Conservation (phyloP, 2,113 vertebrate genomes). For the Catharus fuscescens region DNA sequence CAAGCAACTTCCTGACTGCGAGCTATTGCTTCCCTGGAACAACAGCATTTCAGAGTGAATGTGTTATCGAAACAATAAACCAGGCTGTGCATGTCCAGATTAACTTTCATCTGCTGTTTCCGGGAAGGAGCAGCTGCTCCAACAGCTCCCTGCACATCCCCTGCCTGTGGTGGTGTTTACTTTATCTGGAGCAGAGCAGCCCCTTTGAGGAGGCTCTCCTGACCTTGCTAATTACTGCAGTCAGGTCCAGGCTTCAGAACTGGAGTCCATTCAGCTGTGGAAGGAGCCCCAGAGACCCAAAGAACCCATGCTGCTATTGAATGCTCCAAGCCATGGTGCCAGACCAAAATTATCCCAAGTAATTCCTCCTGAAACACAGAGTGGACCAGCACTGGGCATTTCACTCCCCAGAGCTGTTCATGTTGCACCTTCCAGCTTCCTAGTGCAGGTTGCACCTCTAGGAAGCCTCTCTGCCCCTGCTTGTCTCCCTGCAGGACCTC, state of each 20-base stretch:
- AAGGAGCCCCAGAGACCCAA: background rate
- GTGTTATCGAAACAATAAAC: background rate
- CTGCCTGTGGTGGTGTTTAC: rapidly evolving
- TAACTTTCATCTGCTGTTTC: background rate
- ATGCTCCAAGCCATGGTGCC: background rate
- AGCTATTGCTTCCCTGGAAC: conserved; percentile 13
- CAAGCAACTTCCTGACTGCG: background rate
- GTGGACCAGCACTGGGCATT: rapidly evolving
- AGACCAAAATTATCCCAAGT: background rate
- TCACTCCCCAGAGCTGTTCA: background rate
- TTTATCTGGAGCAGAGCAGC: background rate
- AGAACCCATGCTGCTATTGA: background rate
- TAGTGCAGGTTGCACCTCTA: rapidly evolving
- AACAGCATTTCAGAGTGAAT: background rate
- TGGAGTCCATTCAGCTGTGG: background rate
- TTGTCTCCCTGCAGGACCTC: background rate
- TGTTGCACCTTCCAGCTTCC: background rate
- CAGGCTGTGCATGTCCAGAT: background rate
- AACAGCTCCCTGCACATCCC: background rate
- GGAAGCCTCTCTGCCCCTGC: background rate
- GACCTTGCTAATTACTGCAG: background rate
- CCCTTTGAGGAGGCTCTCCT: background rate
- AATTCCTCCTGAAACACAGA: background rate
- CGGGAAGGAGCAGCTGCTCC: background rate
- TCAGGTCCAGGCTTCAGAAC: background rate